These are phyloP conservation scores for Phengaris alcon DNA, from an alignment of 2,888 invertebrate genomes.

Conservation along the genomic window DNA sequence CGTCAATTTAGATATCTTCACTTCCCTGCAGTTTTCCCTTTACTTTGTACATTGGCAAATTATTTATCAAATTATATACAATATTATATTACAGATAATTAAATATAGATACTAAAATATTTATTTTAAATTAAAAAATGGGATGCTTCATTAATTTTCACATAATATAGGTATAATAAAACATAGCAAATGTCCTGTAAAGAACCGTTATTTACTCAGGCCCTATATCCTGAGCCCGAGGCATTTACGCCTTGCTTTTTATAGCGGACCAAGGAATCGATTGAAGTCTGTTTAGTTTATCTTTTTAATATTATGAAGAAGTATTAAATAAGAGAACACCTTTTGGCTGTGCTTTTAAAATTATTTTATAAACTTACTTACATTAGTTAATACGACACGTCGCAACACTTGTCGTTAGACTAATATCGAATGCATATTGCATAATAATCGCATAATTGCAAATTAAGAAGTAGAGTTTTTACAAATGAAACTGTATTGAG, in stretches of 20 bases:
- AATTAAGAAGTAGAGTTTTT: slow-evolving; percentile 16
- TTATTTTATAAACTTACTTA: slow-evolving; percentile 38
- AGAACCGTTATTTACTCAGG: background rate
- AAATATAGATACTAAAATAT: background rate
- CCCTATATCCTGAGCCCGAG: slow-evolving; percentile 11
- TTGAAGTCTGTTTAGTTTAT: slow-evolving; percentile 55
- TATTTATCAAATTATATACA: background rate
- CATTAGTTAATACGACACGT: slow-evolving; percentile 21
- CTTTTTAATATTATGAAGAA: slow-evolving; percentile 60
- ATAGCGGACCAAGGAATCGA: slow-evolving; percentile 75
- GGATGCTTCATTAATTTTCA: background rate
- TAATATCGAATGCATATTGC: background rate
- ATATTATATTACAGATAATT: background rate
- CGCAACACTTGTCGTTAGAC: slow-evolving; percentile 3
- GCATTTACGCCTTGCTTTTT: slow-evolving; percentile 64
- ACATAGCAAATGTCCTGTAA: background rate
- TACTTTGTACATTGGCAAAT: background rate
- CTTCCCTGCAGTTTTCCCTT: background rate
- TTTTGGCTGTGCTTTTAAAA: slow-evolving; percentile 72
- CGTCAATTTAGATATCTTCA: slow-evolving; percentile 22
- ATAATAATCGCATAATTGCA: background rate
- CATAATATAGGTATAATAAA: background rate
- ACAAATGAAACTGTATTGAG: background rate
- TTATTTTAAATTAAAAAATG: background rate
- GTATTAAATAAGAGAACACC: slow-evolving; percentile 56